A percentile compares a stretch with the other conserved stretches of the same genome.
These are phyloP conservation scores for Peromyscus polionotus DNA, from an alignment of 2,113 vertebrate genomes.

Conservation along the genomic window DNA sequence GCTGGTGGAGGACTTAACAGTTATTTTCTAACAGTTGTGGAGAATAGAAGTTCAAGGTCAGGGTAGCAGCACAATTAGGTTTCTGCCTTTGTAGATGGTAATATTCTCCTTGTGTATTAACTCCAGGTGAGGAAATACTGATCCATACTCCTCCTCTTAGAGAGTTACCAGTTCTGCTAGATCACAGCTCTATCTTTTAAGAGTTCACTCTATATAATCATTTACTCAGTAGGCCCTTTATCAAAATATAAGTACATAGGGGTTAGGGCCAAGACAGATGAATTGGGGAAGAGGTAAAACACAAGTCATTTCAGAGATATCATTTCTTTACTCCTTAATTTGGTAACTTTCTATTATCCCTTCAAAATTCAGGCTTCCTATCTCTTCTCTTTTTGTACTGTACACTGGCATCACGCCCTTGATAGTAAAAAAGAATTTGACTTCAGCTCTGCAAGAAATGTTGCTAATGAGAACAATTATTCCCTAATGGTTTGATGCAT, in stretches of 20 bases:
- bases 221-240: not conserved
- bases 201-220: not conserved
- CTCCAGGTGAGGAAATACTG: not conserved
- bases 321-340: not conserved
- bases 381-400: not conserved
- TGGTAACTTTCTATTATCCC: not conserved
- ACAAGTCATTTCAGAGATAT: not conserved
- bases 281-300: not conserved
- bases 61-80: not conserved
- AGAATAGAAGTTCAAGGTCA: not conserved
- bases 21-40: not conserved
- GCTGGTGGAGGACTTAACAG: not conserved
- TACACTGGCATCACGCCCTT: not conserved
- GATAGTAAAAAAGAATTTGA: constrained; percentile 39
- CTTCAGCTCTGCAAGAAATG: not conserved
- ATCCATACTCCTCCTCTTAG: not conserved
- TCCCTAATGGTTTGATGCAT: constrained; percentile 14
- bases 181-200: not conserved
- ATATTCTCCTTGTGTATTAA: not conserved
- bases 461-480: constrained; percentile 52
- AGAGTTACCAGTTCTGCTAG: not conserved
- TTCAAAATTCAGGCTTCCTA: not conserved
- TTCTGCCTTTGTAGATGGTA: not conserved
- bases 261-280: not conserved
- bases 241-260: not conserved